Evolutionary conservation across 1,140 invertebrate genomes (phyloP).

Genomic region (Phthorimaea operculella): DNA sequence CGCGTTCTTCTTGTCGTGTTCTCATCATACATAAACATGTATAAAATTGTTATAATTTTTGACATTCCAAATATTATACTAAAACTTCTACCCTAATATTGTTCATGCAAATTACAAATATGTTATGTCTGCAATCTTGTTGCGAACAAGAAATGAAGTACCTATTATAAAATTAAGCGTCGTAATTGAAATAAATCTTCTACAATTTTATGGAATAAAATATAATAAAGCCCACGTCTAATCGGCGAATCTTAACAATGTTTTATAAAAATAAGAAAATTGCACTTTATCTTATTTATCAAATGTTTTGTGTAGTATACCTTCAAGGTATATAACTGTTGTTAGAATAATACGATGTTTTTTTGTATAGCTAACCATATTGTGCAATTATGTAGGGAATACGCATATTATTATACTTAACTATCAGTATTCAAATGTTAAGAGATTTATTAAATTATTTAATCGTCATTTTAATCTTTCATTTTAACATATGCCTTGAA

Average conservation of each 20-base stretch:
- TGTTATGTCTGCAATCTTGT: not conserved
- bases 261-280: no score
- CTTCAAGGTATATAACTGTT: slow-evolving; percentile 1
- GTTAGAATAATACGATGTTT: slow-evolving; percentile 4
- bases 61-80: slow-evolving; percentile 15
- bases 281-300: no score
- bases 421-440: slow-evolving; percentile 57
- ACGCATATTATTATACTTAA: slow-evolving; percentile 17
- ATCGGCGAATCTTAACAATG: no score
- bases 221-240: not conserved
- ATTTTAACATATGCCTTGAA: slow-evolving; percentile 13
- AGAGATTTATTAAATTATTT: slow-evolving; percentile 52
- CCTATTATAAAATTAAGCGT: not conserved
- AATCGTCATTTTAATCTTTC: slow-evolving; percentile 36
- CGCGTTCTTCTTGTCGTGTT: slow-evolving; percentile 3
- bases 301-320: not conserved
- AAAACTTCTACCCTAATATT: not conserved
- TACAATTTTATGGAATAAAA: not conserved
- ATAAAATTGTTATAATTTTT: not conserved
- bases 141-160: not conserved
- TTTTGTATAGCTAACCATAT: slow-evolving; percentile 12
- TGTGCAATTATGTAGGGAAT: slow-evolving; percentile 45
- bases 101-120: not conserved
- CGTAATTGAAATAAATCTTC: not conserved
- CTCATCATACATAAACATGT: not conserved